Base-by-base conservation (phyloP, 2,797 vertebrate genomes). In the Parauchenoglanis ngamensis region DNA sequence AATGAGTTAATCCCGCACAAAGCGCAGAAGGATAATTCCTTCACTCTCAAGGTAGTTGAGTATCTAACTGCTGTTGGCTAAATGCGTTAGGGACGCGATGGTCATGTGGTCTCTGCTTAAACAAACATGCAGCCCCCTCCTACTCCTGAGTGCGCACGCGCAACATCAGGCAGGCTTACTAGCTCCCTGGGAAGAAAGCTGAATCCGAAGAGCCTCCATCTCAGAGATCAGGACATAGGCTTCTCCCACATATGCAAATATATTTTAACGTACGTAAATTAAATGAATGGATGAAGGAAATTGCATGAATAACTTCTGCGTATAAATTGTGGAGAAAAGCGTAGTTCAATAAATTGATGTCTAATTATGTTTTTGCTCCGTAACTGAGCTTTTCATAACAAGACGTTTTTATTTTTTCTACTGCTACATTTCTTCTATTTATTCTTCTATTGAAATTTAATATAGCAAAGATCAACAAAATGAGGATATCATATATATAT, bases 71-170 rank as follows among this genome's bases (percentile, higher is more conserved):
- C 84, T 88, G 87, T 89, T 86, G 88, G 91, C 87, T 92, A 92
- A 92, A 92, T 59, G 92, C 94, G 91, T 93, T 91, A 85, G 72
- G 31, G 88, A 79, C 85, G 63, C 59, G 70, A 72, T 84, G 90
- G 92, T 96, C 95, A 96, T 92, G 95, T 96, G 96, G 92, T 92
- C 83, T n/a, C 15, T 77, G 89, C 87, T 90, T 90, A 93, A 93
- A 93, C 93, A 95, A 95, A 94, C 94, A 94, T 87, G 90, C 87
- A 87, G 70, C 85, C 90, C 90, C 92, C 28, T 83, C 89, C 85
- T 82, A 73, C 61, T 54, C 59, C 21, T n/a, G 54, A 63, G 35
- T 40, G 82, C 72, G 86, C 88, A 90, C 87, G 90, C 91, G 91
- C 91, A 85, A 3, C 11, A 19, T 7, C 0, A 3, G 11, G 46